A percentile compares a stretch with the other conserved stretches of the same genome.
Evolutionary conservation across 2,888 invertebrate species (phyloP).

Genomic region (Drosophila buzzatii): DNA sequence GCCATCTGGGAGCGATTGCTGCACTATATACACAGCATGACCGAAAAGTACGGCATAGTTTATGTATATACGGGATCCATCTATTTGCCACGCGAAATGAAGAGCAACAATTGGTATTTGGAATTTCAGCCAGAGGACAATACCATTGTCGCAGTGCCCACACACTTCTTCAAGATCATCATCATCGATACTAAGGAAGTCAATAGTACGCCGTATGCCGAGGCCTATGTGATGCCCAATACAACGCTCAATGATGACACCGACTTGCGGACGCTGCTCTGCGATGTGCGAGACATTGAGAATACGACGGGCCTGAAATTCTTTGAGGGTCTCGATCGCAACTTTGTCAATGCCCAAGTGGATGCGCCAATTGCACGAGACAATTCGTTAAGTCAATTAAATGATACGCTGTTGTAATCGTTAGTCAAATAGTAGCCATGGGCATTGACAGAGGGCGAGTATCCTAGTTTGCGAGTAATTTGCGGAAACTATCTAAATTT

Average conservation of each 20-base stretch:
- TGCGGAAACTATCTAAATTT: conserved; percentile 3
- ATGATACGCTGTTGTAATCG: conserved; percentile 5
- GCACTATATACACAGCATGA: conserved; percentile 51
- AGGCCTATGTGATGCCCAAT: conserved; percentile 69
- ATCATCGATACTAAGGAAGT: conserved; percentile 55
- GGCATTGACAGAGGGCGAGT: not conserved
- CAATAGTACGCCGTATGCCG: conserved; percentile 63
- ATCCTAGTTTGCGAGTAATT: not conserved
- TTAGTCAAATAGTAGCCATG: not conserved
- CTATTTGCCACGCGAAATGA: conserved; percentile 59
- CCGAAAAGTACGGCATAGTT: conserved; percentile 43
- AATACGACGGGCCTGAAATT: conserved; percentile 64
- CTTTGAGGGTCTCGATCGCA: conserved; percentile 72
- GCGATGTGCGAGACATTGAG: conserved; percentile 70
- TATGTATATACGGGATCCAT: conserved; percentile 72
- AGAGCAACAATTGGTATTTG: conserved; percentile 60
- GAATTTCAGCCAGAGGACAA: conserved; percentile 66
- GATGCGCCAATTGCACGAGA: not conserved
- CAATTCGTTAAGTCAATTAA: conserved; percentile 9
- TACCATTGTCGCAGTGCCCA: conserved; percentile 68
- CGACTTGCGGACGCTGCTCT: conserved; percentile 50
- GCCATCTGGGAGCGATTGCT: conserved; percentile 58
- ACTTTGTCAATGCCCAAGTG: conserved; percentile 55
- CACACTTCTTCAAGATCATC: conserved; percentile 69
- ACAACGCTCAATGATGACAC: conserved; percentile 40